Evolutionary conservation across 1,140 invertebrate species (phyloP).

Genomic region (Drosophila kanapiae): DNA sequence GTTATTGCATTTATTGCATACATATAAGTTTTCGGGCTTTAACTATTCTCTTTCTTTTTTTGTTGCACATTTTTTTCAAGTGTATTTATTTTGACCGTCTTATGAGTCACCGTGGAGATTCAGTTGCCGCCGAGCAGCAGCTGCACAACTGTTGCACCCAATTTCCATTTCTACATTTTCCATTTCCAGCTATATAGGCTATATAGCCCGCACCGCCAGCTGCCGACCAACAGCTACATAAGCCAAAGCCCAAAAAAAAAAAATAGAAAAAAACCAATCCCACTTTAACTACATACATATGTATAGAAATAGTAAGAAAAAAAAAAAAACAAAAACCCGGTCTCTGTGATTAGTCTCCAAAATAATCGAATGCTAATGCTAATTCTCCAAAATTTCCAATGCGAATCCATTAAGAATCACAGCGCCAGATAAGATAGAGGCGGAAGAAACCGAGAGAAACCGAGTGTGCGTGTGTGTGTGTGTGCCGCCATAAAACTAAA

Average conservation of each 20-base stretch:
- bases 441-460: conserved; percentile 2
- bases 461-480: background rate
- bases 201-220: conserved; percentile 1
- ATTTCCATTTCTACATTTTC: conserved; percentile 21
- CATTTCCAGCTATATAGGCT: conserved; percentile 6
- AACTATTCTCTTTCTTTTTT: background rate
- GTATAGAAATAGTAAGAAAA: background rate
- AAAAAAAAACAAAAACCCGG: background rate
- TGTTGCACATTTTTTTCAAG: conserved; percentile 22
- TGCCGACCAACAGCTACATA: conserved; percentile 1
- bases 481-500: conserved; percentile 1
- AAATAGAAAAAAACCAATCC: conserved; percentile 5
- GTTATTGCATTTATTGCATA: conserved; percentile 8
- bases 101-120: conserved; percentile 23
- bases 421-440: conserved; percentile 5
- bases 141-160: conserved; percentile 29
- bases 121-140: conserved; percentile 12
- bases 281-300: background rate
- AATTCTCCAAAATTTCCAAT: conserved; percentile 17
- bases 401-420: conserved; percentile 15
- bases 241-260: conserved; percentile 5
- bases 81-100: conserved; percentile 22
- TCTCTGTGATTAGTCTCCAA: conserved; percentile 13
- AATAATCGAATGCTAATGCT: conserved; percentile 17
- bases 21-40: conserved; percentile 10